Evolutionary conservation across 2,113 vertebrate species (phyloP).

Genomic region (Brachypodius melanocephalos): DNA sequence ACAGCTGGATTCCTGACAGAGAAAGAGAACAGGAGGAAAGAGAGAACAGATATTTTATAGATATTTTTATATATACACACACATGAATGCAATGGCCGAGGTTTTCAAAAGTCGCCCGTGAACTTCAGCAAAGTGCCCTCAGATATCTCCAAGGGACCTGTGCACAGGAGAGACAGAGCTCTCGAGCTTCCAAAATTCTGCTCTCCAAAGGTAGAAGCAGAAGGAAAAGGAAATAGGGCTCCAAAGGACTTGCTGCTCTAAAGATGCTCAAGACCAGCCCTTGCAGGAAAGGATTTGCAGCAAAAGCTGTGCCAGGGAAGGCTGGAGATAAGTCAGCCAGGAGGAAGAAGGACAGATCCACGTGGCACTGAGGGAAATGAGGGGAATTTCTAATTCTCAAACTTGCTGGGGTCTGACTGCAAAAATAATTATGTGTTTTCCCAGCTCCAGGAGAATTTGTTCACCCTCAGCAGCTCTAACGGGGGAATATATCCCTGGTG

Average conservation of each 20-base stretch:
- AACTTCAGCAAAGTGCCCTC: not conserved
- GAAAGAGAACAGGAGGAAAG: slow-evolving; percentile 3
- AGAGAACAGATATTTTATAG: not conserved
- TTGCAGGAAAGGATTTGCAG: not conserved
- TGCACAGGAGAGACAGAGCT: not conserved
- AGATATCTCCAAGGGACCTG: not conserved
- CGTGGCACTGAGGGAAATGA: not conserved
- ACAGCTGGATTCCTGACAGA: not conserved
- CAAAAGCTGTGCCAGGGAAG: not conserved
- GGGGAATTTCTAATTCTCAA: not conserved
- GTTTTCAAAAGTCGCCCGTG: not conserved
- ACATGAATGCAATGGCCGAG: not conserved
- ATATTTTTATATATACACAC: not conserved
- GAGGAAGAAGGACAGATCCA: not conserved
- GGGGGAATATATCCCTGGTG: not conserved
- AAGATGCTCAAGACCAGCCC: not conserved
- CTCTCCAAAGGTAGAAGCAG: not conserved
- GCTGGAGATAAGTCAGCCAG: not conserved
- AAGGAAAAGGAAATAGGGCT: not conserved
- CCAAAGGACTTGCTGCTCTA: not conserved
- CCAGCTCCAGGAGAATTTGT: not conserved
- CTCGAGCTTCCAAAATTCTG: slow-evolving; percentile 5
- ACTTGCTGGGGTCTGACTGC: not conserved
- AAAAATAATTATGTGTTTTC: not conserved
- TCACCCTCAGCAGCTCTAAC: not conserved